phyloP scores from a whole-genome alignment of 2,797 vertebrate species.

The Lepilemur septentrionalis region DNA sequence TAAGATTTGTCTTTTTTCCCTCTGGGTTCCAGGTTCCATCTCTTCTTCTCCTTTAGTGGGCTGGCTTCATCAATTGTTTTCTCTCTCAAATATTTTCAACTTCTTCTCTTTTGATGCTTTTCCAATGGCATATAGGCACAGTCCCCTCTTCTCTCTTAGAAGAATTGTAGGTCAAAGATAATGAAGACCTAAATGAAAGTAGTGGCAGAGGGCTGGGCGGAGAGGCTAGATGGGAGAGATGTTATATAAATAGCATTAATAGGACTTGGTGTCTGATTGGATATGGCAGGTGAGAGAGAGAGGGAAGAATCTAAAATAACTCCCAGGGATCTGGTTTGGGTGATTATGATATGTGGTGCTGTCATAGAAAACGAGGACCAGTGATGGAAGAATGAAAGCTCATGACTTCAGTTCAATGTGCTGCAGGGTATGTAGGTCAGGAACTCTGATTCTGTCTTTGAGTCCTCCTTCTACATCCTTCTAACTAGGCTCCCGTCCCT shows the following conservation, averaged over 20 bases:
- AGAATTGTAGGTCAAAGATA: neutral
- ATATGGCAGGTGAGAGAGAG: neutral
- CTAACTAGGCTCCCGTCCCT: neutral
- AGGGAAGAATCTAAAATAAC: neutral
- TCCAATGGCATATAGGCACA: neutral
- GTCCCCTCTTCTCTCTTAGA: neutral
- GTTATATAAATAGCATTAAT: neutral
- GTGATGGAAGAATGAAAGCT: neutral
- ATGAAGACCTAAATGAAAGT: neutral
- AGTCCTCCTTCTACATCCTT: neutral
- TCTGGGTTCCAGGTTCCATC: neutral
- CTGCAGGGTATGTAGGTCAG: neutral
- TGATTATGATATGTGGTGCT: neutral
- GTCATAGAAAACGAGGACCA: neutral
- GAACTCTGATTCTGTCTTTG: neutral
- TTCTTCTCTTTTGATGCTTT: neutral
- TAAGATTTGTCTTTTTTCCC: neutral
- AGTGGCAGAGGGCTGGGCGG: neutral
- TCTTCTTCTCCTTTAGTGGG: neutral
- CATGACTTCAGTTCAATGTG: neutral
- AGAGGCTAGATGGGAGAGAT: neutral
- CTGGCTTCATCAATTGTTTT: neutral
- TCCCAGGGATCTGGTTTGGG: neutral
- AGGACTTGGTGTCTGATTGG: slow-evolving; percentile 20
- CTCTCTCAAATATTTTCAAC: neutral